Evolutionary conservation across 2,888 invertebrate genomes (phyloP), one percentile per base, ranked within the genome.

Genomic region (Halictus quadricinctus): DNA sequence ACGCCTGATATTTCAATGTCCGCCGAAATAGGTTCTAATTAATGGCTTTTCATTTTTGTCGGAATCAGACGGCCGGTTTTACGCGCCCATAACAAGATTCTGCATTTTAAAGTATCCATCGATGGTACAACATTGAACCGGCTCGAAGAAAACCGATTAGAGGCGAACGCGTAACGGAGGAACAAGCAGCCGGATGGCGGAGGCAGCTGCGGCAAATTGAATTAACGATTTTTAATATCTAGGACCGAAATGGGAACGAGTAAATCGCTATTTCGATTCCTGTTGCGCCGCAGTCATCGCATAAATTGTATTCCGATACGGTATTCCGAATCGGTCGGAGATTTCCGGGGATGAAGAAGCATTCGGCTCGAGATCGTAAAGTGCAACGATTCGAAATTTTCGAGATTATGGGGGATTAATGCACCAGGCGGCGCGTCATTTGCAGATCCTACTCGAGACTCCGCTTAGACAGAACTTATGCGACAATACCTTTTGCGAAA

Each of bases 141-240:
- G 21, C 25, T 72, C 46, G 46, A 46, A 72, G 43, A 7, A 46
- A 72, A 43, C 4, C 72, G 72, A 46, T 46, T 72, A 25, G 15
- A 69, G 25, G 69, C 21, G 21, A 21, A 21, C 25, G 12, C 29
- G 50, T 48, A 69, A 36, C 43, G 50, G 29, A 74, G 13, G 48
- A 48, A 50, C n/a, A 41, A 46, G 66, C 54, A 74, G 66, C 54
- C 50, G 58, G 15, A 60, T 48, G n/a, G 58, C 75, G 60, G 25
- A 41, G 21, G 74, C 79, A 83, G 58, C 77, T 81, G 80, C 79
- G 41, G 48, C 66, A 46, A 86, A 85, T 86, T 76, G 79, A 88
- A 84, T 81, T 60, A 79, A 69, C 76, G 72, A 85, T 87, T 87
- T 85, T 85, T 87, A 76, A 85, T 88, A 83, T 74, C 41, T 54